A percentile compares a stretch with the other conserved stretches of the same genome.
phyloP scores from a whole-genome alignment of 2,888 invertebrate species.

The Phorcus lineatus region DNA sequence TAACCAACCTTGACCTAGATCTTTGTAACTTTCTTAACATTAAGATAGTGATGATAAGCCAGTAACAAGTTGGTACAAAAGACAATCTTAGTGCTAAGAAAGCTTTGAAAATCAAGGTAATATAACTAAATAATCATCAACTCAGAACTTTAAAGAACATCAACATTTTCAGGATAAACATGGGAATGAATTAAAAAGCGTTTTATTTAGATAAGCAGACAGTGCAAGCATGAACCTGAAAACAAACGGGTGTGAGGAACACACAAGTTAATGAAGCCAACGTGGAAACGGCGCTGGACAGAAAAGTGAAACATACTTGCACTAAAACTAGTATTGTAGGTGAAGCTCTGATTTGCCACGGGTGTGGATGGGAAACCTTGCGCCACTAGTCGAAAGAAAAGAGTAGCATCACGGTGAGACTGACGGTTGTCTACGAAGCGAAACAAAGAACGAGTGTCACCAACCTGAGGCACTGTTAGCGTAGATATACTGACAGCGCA shows the following conservation, averaged over 20 bases:
- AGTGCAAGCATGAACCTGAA: neutral
- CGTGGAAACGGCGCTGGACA: neutral
- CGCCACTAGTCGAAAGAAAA: constrained; percentile 62
- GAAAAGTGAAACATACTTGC: neutral
- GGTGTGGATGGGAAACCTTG: constrained; percentile 41
- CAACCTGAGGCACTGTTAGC: constrained; percentile 1
- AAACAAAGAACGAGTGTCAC: constrained; percentile 36
- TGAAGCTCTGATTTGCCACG: constrained; percentile 39
- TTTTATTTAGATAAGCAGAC: neutral
- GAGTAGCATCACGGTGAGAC: constrained; percentile 54
- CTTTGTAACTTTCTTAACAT: too few species aligned
- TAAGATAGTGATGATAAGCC: too few species aligned
- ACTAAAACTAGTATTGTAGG: constrained; percentile 26
- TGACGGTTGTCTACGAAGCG: constrained; percentile 47
- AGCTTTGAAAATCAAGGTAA: too few species aligned
- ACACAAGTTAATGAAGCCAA: neutral
- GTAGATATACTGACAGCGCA: neutral
- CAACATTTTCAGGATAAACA: neutral
- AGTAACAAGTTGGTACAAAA: too few species aligned
- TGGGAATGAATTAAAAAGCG: neutral
- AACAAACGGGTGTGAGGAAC: neutral
- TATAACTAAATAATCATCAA: too few species aligned
- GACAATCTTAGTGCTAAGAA: too few species aligned
- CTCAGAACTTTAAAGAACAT: too few species aligned
- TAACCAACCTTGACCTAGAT: too few species aligned